Percentiles rank a stretch among this genome's conserved stretches.
Conservation (phyloP, 2,113 vertebrate genomes). For the Hucho hucho region DNA sequence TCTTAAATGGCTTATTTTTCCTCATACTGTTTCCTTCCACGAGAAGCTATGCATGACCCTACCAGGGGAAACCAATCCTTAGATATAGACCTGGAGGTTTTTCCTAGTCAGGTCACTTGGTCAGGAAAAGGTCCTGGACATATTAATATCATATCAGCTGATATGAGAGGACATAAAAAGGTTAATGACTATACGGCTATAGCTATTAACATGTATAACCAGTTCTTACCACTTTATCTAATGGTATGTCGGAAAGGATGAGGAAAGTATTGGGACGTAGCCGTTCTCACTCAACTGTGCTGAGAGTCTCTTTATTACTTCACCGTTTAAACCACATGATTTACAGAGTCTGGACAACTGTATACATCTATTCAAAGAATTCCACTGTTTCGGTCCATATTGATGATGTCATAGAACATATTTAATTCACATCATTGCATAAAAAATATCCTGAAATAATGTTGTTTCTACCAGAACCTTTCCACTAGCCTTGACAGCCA, state of each 20-base stretch:
- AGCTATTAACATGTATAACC: neutral
- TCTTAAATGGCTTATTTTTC: neutral
- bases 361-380: slow-evolving; percentile 21
- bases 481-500: no score
- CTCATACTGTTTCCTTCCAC: neutral
- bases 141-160: neutral
- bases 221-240: neutral
- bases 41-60: neutral
- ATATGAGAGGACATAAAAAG: neutral
- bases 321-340: slow-evolving; percentile 12
- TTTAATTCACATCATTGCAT: no score
- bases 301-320: slow-evolving; percentile 13
- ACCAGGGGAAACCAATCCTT: neutral
- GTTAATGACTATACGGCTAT: neutral
- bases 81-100: no score
- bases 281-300: neutral
- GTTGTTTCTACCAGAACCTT: no score
- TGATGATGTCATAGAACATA: neutral
- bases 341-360: slow-evolving; percentile 1
- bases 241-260: neutral
- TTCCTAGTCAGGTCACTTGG: no score
- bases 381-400: slow-evolving; percentile 2
- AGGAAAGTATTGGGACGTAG: neutral
- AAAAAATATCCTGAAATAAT: no score
- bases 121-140: no score